phyloP scores from a whole-genome alignment of 2,888 invertebrate genomes.

The Rhyacophila evoluta region DNA sequence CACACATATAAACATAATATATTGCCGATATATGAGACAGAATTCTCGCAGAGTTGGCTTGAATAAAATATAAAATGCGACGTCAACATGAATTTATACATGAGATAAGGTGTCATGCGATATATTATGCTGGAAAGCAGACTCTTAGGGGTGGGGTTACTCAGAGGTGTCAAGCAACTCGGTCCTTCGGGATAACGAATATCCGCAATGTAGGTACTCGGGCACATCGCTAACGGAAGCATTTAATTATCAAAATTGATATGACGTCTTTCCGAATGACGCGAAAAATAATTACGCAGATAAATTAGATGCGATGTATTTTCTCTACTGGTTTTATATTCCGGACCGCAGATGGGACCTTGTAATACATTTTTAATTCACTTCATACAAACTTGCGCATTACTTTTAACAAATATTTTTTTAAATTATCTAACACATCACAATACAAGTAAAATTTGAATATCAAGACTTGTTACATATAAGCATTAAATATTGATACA shows the following conservation, averaged over 20 bases:
- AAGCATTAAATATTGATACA: no score
- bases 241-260: conserved; percentile 55
- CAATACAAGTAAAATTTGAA: no score
- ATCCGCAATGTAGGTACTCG: neutral
- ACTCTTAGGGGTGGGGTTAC: conserved; percentile 11
- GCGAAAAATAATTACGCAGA: neutral
- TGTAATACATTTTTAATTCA: no score
- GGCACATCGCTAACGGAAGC: conserved; percentile 37
- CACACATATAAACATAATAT: neutral
- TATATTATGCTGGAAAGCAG: conserved; percentile 43
- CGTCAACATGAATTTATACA: conserved; percentile 54
- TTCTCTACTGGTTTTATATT: no score
- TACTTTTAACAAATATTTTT: no score
- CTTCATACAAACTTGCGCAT: no score
- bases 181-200: conserved; percentile 28
- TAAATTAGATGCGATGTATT: neutral
- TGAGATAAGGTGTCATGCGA: conserved; percentile 53
- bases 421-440: no score
- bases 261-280: neutral
- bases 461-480: no score
- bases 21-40: neutral
- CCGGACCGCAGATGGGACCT: no score
- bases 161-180: neutral
- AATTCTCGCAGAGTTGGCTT: conserved; percentile 11
- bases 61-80: conserved; percentile 45